These are phyloP conservation scores for Amiota mariae DNA, from an alignment of 2,888 invertebrate genomes.

Conservation along the genomic window DNA sequence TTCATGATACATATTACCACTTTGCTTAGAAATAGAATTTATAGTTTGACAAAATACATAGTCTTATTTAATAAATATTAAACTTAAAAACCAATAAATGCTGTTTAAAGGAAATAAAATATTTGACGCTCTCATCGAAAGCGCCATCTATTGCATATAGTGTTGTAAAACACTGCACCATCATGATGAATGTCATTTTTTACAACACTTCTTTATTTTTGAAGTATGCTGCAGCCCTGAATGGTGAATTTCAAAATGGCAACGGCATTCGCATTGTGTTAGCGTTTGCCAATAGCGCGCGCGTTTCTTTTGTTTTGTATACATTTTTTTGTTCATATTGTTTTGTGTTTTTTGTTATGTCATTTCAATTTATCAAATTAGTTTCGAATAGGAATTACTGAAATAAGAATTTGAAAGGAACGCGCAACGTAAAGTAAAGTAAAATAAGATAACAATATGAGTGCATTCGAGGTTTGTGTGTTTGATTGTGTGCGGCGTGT, in stretches of 20 bases:
- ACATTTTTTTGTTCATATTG: too few species aligned
- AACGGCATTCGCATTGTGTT: conserved; percentile 46
- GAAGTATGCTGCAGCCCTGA: neutral
- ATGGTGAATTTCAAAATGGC: conserved; percentile 41
- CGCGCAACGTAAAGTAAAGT: neutral
- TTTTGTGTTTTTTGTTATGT: conserved; percentile 7
- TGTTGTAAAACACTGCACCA: neutral
- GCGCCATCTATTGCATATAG: neutral
- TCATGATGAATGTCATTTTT: neutral
- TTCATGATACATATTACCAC: too few species aligned
- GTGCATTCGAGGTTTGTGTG: conserved; percentile 70
- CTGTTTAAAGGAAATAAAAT: too few species aligned
- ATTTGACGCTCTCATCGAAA: neutral
- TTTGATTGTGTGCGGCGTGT: neutral
- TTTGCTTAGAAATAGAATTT: too few species aligned
- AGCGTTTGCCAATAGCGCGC: conserved; percentile 1
- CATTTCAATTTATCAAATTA: neutral
- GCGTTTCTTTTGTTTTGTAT: neutral
- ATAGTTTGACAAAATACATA: too few species aligned
- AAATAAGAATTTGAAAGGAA: neutral
- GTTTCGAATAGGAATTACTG: neutral
- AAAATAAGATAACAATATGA: conserved; percentile 56
- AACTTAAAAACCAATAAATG: too few species aligned
- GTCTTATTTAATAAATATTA: too few species aligned
- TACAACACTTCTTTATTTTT: neutral